phyloP scores from a whole-genome alignment of 2,888 invertebrate species.

The Papilio protenor region DNA sequence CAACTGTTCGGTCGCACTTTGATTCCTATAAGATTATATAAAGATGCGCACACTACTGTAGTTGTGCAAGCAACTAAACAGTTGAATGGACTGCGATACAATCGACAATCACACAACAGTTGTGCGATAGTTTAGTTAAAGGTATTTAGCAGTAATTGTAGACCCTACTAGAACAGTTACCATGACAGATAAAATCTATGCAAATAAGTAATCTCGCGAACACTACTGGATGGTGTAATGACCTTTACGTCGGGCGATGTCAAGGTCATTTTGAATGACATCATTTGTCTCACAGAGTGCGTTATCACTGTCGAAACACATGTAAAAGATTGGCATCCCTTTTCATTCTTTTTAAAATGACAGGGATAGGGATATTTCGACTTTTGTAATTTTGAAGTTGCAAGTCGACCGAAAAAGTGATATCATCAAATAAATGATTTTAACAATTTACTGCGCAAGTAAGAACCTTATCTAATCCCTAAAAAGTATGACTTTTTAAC shows the following conservation, averaged over 20 bases:
- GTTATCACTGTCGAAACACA: neutral
- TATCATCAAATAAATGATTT: neutral
- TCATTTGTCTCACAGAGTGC: neutral
- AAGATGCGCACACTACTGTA: no score
- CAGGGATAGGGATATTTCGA: neutral
- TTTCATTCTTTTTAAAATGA: neutral
- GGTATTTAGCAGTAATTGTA: no score
- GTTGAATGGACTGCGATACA: no score
- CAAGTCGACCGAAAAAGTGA: neutral
- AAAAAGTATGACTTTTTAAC: constrained; percentile 16
- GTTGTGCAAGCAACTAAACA: no score
- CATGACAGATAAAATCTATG: no score
- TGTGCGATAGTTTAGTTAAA: no score
- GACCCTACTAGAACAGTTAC: no score
- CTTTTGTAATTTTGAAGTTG: neutral
- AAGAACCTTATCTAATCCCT: neutral
- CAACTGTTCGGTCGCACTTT: no score
- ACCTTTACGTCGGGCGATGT: neutral
- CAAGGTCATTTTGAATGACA: neutral
- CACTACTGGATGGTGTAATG: neutral
- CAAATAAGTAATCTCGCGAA: no score
- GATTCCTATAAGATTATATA: no score
- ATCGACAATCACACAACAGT: no score
- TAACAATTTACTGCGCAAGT: neutral
- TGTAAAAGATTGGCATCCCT: neutral